phyloP scores from a whole-genome alignment of 2,888 invertebrate genomes.

The Zaprionus obscuricornis region DNA sequence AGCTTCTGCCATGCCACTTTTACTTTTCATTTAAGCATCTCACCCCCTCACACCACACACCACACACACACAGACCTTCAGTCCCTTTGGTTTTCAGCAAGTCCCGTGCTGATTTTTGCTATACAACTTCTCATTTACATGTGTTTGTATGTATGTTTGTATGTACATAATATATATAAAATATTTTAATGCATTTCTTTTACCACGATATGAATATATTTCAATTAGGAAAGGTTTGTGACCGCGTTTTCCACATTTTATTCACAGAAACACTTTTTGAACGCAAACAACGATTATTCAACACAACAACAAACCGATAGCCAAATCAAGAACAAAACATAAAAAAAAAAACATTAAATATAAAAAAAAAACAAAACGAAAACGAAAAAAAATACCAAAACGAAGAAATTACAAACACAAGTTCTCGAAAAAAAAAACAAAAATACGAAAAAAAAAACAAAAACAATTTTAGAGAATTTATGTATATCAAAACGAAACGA shows the following conservation, averaged over 20 bases:
- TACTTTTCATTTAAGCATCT: conserved; percentile 60
- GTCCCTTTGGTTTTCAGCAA: background rate
- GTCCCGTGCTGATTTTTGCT: conserved; percentile 12
- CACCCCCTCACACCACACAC: background rate
- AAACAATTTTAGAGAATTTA: conserved; percentile 66
- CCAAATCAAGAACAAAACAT: conserved; percentile 44
- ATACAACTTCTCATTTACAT: conserved; percentile 38
- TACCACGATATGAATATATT: background rate
- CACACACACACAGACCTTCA: background rate
- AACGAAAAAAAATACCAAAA: conserved; percentile 38
- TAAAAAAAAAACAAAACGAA: conserved; percentile 32
- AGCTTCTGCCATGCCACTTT: conserved; percentile 73
- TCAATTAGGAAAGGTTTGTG: conserved; percentile 34
- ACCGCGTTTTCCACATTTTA: conserved; percentile 40
- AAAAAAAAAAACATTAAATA: conserved; percentile 36
- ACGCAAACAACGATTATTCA: conserved; percentile 80
- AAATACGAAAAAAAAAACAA: conserved; percentile 39
- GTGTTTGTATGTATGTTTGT: too few relatives aligned
- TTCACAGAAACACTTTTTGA: conserved; percentile 82
- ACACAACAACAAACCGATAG: conserved; percentile 50
- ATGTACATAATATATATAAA: too few relatives aligned
- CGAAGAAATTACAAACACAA: conserved; percentile 38
- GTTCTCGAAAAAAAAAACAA: conserved; percentile 46
- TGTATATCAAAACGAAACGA: conserved; percentile 45
- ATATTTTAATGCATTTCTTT: conserved; percentile 28